A percentile compares a stretch with the other conserved stretches of the same genome.
Conservation (phyloP, 2,888 invertebrate species). For the Aphidoletes aphidimyza region DNA sequence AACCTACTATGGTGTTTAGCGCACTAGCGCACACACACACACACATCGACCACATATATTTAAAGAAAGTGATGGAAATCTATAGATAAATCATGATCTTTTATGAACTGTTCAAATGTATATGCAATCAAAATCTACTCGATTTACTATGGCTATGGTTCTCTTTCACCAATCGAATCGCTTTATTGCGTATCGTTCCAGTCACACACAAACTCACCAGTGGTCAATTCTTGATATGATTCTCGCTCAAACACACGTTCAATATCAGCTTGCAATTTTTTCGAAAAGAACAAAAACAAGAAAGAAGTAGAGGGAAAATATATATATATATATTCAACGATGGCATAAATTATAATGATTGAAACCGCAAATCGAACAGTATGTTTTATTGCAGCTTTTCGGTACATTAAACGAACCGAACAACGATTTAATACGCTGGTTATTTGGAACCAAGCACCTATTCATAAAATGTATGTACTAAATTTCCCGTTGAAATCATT, state of each 20-base stretch:
- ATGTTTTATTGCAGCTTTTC: neutral
- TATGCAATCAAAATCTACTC: neutral
- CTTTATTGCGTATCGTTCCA: neutral
- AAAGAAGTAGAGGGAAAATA: neutral
- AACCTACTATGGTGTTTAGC: no score
- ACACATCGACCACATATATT: no score
- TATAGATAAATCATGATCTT: neutral
- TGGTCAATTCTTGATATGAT: neutral
- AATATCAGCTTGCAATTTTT: neutral
- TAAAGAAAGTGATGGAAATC: conserved; percentile 11
- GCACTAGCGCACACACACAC: no score
- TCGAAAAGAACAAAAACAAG: neutral
- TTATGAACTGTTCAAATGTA: conserved; percentile 3
- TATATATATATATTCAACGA: neutral
- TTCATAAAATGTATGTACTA: neutral
- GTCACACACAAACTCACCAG: no score
- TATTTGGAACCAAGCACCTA: neutral
- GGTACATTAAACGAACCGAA: neutral
- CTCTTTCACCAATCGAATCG: no score
- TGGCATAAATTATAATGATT: conserved; percentile 21
- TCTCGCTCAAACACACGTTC: no score
- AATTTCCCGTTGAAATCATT: neutral
- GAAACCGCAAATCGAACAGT: conserved; percentile 43
- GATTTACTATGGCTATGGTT: neutral
- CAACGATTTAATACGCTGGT: neutral